Base-by-base conservation (phyloP, 2,888 invertebrate genomes). In the Troides oblongomaculatus region DNA sequence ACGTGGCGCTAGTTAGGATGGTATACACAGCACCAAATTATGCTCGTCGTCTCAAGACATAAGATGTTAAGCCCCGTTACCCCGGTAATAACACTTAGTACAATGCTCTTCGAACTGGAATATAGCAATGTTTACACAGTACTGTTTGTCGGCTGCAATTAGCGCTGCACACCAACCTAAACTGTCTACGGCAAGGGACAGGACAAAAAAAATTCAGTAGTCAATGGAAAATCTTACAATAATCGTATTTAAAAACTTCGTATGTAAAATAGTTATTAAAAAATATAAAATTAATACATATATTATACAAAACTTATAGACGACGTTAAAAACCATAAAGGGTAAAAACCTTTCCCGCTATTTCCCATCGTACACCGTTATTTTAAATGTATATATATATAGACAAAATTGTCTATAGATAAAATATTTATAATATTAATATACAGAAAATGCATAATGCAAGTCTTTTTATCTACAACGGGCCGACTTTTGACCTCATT, bases 241-340 rank as follows among this genome's bases (percentile, higher is more conserved):
- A 18, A 30, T 30, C 30, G 30, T 0, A 3, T 30, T 30, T 30
- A 30, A 30, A 30, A 30, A 30, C 30, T 30, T 43, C 23, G 8
- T 30, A 17, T 59, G 17, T 59, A 59, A 10, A 59, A 50, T 50
- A 50, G 17, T 59, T 59, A 59, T 30, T 59, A 59, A 25, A 59
- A 59, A 30, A 30, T 30, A 3, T 4, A 23, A 59, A 59, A 14
- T 21, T 0, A 57, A 21, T 5, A 39, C 6, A 25, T 17, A 59
- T 8, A 39, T 59, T 59, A 23, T 59, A 59, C 30, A 59, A 59
- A 14, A 59, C 59, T 30, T 30, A 59, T 59, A 30, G 14, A 30
- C 30, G 6, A n/a, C 21, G n/a, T 21, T 57, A 57, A 57, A 53
- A 21, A 57, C 18, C 17, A 21, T 57, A 57, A 57, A 57, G 10